Conservation (phyloP, 2,797 vertebrate genomes). For the Lophius americanus region DNA sequence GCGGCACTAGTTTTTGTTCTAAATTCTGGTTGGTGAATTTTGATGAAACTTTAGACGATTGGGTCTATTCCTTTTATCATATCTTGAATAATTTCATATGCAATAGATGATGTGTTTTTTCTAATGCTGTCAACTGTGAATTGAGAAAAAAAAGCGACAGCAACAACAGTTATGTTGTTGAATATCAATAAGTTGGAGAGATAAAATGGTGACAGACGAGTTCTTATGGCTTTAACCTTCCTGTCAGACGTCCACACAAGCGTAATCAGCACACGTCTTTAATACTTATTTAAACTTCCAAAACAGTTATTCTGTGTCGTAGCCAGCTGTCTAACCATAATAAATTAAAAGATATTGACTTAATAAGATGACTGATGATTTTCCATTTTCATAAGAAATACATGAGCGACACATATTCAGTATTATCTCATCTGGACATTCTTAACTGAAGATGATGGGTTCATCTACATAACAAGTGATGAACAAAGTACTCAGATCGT, state of each 20-base stretch:
- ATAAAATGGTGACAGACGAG: conserved; percentile 41
- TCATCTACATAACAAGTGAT: no score
- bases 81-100: conserved; percentile 21
- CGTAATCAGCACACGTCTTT: conserved; percentile 33
- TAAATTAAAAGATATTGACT: background rate
- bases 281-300: conserved; percentile 15
- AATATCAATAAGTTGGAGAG: conserved; percentile 49
- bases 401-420: no score
- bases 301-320: conserved; percentile 18
- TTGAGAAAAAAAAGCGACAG: conserved; percentile 24
- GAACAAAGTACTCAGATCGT: no score
- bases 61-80: conserved; percentile 4
- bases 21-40: conserved; percentile 25
- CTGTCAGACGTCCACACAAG: conserved; percentile 45
- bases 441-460: no score
- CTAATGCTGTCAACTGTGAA: conserved; percentile 29
- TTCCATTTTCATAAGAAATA: no score
- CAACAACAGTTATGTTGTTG: conserved; percentile 20
- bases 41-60: conserved; percentile 6
- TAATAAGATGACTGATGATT: no score
- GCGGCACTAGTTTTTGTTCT: conserved; percentile 14
- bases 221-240: conserved; percentile 38
- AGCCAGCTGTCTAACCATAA: conserved; percentile 6
- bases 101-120: conserved; percentile 26
- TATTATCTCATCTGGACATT: no score